phyloP scores from a whole-genome alignment of 1,140 invertebrate species.

The Archegozetes longisetosus region DNA sequence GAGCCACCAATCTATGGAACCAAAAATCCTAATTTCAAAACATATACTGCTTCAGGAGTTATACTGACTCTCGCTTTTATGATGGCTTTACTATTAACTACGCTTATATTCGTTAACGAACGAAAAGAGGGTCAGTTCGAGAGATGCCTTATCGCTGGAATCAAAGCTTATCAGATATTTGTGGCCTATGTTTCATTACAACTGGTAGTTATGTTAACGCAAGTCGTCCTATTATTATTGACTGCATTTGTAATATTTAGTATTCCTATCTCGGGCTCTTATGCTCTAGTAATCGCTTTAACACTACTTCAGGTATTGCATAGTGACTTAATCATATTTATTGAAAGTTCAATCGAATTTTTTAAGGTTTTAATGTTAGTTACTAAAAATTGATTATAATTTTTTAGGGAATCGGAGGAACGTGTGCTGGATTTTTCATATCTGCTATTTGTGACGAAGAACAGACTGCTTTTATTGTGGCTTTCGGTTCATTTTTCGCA shows the following conservation, averaged over 20 bases:
- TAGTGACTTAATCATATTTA: constrained; percentile 42
- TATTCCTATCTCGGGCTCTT: neutral
- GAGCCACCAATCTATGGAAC: constrained; percentile 28
- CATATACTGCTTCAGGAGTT: constrained; percentile 86
- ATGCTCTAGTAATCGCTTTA: neutral
- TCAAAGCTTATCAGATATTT: constrained; percentile 27
- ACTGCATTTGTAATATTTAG: constrained; percentile 8
- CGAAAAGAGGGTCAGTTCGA: constrained; percentile 73
- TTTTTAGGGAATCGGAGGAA: no score
- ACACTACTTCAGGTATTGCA: constrained; percentile 8
- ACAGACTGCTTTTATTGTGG: constrained; percentile 76
- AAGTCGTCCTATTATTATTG: constrained; percentile 1
- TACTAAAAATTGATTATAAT: neutral
- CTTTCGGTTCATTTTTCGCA: constrained; percentile 77
- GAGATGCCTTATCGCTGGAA: constrained; percentile 72
- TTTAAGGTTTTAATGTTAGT: neutral
- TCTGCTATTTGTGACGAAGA: constrained; percentile 7
- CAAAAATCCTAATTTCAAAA: constrained; percentile 45
- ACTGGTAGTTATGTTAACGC: constrained; percentile 5
- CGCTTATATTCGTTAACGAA: constrained; percentile 76
- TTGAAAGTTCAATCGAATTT: constrained; percentile 43
- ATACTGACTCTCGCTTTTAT: constrained; percentile 87
- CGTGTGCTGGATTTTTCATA: constrained; percentile 12
- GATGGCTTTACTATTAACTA: constrained; percentile 82
- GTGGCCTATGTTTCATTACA: constrained; percentile 21